phyloP scores from a whole-genome alignment of 2,888 invertebrate genomes.

The Eristalinus sepulchralis region DNA sequence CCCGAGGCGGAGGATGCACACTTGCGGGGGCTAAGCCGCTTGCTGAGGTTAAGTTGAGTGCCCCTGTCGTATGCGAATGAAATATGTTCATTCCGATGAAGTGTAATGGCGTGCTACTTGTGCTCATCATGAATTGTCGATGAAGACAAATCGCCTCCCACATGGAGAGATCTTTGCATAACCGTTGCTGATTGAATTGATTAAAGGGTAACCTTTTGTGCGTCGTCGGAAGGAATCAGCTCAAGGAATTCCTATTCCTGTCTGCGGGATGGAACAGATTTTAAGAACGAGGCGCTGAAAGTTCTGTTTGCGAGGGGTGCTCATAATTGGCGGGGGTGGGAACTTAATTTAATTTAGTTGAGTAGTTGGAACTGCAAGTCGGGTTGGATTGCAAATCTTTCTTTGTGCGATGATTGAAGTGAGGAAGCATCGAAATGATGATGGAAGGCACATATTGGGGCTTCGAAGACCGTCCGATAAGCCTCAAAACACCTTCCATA shows the following conservation, averaged over 20 bases:
- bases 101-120: not conserved
- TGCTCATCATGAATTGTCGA: not conserved
- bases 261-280: not conserved
- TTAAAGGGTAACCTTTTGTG: not conserved
- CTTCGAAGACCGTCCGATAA: too few species aligned
- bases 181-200: not conserved
- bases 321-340: not conserved
- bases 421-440: too few species aligned
- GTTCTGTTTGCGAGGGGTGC: too few species aligned
- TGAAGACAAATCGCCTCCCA: not conserved
- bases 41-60: not conserved
- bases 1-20: not conserved
- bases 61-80: not conserved
- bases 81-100: not conserved
- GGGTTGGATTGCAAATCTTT: too few species aligned
- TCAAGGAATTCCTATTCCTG: not conserved
- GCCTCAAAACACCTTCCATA: too few species aligned
- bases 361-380: too few species aligned
- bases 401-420: too few species aligned
- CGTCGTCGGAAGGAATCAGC: not conserved
- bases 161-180: not conserved
- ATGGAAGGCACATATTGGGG: too few species aligned
- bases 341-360: not conserved
- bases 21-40: not conserved
- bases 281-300: not conserved